These are phyloP conservation scores for Phocoena sinus DNA, from an alignment of 2,113 vertebrate species.

Conservation along the genomic window DNA sequence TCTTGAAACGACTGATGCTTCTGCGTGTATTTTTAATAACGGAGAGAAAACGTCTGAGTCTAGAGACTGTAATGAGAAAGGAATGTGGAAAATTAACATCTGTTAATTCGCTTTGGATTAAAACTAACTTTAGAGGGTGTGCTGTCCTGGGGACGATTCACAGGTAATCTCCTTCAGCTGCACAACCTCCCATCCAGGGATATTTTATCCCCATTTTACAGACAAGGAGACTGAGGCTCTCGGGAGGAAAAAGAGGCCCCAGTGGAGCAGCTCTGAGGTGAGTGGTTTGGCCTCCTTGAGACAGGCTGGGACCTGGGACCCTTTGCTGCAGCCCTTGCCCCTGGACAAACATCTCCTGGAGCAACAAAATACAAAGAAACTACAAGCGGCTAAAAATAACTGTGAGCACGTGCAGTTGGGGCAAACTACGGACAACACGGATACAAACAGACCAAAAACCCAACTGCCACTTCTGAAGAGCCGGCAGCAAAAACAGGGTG, in stretches of 20 bases:
- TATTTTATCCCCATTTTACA: rapidly evolving
- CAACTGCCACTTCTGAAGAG: neutral
- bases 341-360: neutral
- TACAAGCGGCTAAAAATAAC: neutral
- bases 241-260: rapidly evolving
- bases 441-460: neutral
- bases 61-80: neutral
- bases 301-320: neutral
- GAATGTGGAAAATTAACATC: neutral
- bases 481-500: neutral
- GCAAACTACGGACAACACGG: neutral
- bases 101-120: neutral
- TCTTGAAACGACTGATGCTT: neutral
- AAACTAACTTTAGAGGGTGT: neutral
- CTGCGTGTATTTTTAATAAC: neutral
- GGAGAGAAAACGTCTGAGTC: neutral
- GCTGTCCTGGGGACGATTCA: rapidly evolving
- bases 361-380: neutral
- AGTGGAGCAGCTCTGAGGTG: neutral
- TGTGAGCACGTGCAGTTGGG: rapidly evolving
- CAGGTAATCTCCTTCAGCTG: rapidly evolving
- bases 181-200: rapidly evolving
- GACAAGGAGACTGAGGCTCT: neutral
- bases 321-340: neutral
- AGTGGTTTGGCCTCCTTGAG: neutral